phyloP scores from a whole-genome alignment of 35 echinoderm and acorn worm genomes.

The Nesometra sesokonis region DNA sequence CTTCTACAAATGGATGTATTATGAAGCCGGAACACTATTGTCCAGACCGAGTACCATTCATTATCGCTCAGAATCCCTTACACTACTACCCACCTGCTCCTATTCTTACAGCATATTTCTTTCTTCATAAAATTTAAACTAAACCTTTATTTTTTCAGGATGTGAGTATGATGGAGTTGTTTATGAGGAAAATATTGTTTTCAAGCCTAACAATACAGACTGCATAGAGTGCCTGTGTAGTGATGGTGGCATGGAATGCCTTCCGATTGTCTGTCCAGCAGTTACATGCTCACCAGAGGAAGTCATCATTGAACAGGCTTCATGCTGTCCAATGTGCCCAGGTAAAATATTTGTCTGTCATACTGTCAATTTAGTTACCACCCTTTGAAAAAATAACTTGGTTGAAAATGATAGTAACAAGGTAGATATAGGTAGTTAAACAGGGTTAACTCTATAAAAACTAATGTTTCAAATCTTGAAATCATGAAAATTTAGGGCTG shows the following conservation, averaged over 20 bases:
- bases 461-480: too few relatives aligned
- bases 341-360: slow-evolving; percentile 21
- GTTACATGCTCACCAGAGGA: slow-evolving; percentile 32
- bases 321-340: slow-evolving; percentile 53
- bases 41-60: too few relatives aligned
- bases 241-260: slow-evolving; percentile 33
- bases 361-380: background rate
- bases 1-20: too few relatives aligned
- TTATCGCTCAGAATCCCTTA: too few relatives aligned
- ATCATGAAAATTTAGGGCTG: too few relatives aligned
- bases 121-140: too few relatives aligned
- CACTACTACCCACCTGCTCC: too few relatives aligned
- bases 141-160: background rate
- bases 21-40: too few relatives aligned
- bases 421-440: too few relatives aligned
- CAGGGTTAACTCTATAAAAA: too few relatives aligned
- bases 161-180: slow-evolving; percentile 15
- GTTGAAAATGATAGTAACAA: too few relatives aligned
- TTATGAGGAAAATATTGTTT: slow-evolving; percentile 14
- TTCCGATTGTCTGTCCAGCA: slow-evolving; percentile 43
- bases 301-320: slow-evolving; percentile 23
- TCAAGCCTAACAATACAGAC: slow-evolving; percentile 20
- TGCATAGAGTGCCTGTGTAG: slow-evolving; percentile 64
- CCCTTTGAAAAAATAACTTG: background rate
- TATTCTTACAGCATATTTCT: too few relatives aligned